These are phyloP conservation scores for Otolemur crassicaudatus DNA, from an alignment of 2,797 vertebrate species.

Conservation along the genomic window DNA sequence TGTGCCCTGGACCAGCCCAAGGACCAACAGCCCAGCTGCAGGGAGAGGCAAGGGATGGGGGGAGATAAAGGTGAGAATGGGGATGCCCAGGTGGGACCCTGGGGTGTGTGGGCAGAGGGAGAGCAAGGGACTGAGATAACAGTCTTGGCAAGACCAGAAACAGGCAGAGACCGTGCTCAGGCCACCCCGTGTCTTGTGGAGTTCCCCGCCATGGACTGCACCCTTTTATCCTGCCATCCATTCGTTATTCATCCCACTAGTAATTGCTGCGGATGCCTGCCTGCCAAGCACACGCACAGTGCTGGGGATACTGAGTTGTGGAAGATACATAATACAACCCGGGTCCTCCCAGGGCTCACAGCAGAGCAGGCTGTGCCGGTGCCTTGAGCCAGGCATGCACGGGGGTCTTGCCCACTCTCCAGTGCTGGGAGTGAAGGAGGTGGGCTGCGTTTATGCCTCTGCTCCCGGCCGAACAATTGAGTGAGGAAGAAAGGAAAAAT, in stretches of 20 bases:
- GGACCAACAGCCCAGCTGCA: too few relatives aligned
- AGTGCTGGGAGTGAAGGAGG: not conserved
- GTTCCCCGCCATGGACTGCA: too few relatives aligned
- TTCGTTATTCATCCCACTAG: not conserved
- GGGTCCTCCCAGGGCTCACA: not conserved
- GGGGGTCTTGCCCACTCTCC: too few relatives aligned
- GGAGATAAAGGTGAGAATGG: not conserved
- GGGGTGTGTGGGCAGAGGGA: not conserved
- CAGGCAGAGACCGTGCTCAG: not conserved
- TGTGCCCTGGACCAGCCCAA: not conserved
- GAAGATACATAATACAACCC: not conserved
- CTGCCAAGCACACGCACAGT: not conserved
- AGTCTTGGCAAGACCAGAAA: not conserved
- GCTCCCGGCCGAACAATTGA: not conserved
- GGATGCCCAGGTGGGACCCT: not conserved
- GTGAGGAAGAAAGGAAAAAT: slow-evolving; percentile 25
- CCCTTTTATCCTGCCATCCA: not conserved
- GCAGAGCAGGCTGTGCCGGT: accelerated
- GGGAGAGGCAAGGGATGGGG: not conserved
- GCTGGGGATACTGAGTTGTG: not conserved
- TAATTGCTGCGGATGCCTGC: not conserved
- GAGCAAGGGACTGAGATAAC: too few relatives aligned
- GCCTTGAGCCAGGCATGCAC: accelerated
- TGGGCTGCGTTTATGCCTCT: not conserved
- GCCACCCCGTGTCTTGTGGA: not conserved